Conservation (phyloP, 2,888 invertebrate genomes). For the Doris montereyensis region DNA sequence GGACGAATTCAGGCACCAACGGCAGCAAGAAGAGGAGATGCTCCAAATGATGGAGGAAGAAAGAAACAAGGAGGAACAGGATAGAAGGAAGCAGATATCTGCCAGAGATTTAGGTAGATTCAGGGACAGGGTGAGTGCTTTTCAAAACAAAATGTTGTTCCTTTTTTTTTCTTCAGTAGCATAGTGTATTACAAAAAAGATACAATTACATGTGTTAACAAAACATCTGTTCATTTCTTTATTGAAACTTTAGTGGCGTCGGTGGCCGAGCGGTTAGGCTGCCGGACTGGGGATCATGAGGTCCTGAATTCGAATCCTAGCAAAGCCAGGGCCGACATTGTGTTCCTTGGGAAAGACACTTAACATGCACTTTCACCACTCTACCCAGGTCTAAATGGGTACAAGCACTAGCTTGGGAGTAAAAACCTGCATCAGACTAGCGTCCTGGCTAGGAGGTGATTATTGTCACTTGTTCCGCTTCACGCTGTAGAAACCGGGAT, state of each 20-base stretch:
- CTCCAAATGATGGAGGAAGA: constrained; percentile 54
- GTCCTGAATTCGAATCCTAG: too few relatives aligned
- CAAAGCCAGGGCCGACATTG: too few relatives aligned
- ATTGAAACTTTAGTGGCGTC: background rate
- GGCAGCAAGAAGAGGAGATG: constrained; percentile 58
- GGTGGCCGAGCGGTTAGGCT: too few relatives aligned
- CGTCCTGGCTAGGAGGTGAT: too few relatives aligned
- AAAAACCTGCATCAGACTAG: too few relatives aligned
- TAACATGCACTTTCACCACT: too few relatives aligned
- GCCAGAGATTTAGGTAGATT: constrained; percentile 62
- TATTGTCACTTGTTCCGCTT: too few relatives aligned
- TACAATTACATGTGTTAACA: background rate
- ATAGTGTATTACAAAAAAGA: background rate
- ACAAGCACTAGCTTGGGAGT: too few relatives aligned
- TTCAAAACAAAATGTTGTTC: background rate
- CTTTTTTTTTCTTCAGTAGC: background rate
- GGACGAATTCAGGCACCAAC: background rate
- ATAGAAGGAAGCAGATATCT: constrained; percentile 54
- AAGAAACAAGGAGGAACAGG: constrained; percentile 54
- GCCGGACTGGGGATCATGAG: too few relatives aligned
- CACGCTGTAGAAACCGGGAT: too few relatives aligned
- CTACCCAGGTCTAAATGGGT: too few relatives aligned
- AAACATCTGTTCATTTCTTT: background rate
- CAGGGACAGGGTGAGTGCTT: constrained; percentile 57
- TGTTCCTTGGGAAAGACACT: too few relatives aligned